Evolutionary conservation across 2,113 vertebrate genomes (phyloP), one percentile per base, ranked within the genome.

Genomic region (Suncus etruscus): DNA sequence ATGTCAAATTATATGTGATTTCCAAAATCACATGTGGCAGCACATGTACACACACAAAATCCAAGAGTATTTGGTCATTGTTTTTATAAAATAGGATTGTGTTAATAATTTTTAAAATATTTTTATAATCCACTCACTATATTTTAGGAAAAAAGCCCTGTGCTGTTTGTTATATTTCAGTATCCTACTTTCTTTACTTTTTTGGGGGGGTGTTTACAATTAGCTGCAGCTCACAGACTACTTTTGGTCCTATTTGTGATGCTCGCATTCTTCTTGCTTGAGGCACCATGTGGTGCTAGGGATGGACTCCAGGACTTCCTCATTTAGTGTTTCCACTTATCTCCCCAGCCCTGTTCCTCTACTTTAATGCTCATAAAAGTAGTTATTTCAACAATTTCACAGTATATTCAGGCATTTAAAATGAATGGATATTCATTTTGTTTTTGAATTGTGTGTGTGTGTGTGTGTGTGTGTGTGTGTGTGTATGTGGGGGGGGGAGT

Each of bases 1-100:
- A 16, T 45, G 11, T 82, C 72, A 86, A 31, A 92, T 61, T 76
- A 39, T 50, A 66, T 6, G 86, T 80, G 20, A n/a, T 90, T 89
- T 87, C 27, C 69, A 39, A 84, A 87, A 75, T 65, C 16, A 61
- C 63, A 9, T 65, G 6, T 50, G 24, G 72, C 48, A 69, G 16
- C 25, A 79, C 2, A 48, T 24, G 75, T 73, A 8, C 2, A 45
- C n/a, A 58, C 6, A 29, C 45, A 66, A 72, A 12, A 8, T 63
- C 27, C 27, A 22, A 51, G 27, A 14, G 12, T 0, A 27, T 79
- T 54, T 81, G 66, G 18, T 54, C 48, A 31, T 83, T 86, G 16
- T 82, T 91, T 83, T 47, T 18, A 65, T 69, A 88, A 74, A 65
- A 69, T 69, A 61, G 18, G 63, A 77, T 84, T 80, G 16, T 22